Percentiles rank a stretch among this genome's conserved stretches.
These are phyloP conservation scores for Vireo griseus DNA, from an alignment of 2,797 vertebrate species.

Conservation along the genomic window DNA sequence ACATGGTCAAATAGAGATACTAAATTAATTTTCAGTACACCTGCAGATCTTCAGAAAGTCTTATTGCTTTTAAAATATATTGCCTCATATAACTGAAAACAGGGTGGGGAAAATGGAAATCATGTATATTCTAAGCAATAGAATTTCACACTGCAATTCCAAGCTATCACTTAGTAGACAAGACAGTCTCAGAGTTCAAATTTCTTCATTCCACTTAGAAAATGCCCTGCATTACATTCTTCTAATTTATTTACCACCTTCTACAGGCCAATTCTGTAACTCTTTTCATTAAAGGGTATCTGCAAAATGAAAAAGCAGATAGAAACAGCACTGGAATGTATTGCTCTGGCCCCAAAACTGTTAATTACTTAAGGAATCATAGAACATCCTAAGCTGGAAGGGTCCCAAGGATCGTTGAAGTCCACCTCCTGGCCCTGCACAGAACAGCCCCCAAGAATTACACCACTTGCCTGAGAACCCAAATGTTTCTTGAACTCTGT, in stretches of 20 bases:
- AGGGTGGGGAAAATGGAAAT: not conserved
- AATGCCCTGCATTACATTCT: not conserved
- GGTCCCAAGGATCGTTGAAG: not conserved
- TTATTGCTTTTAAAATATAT: not conserved
- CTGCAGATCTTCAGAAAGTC: not conserved
- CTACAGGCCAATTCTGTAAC: not conserved
- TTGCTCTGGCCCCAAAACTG: not conserved
- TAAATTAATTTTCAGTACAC: not conserved
- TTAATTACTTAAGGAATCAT: not conserved
- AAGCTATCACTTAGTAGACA: not conserved
- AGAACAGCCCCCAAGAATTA: not conserved
- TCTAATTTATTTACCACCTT: slow-evolving; percentile 1
- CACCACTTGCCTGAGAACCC: not conserved
- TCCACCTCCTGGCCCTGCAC: not conserved
- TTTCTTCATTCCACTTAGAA: not conserved
- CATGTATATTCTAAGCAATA: not conserved
- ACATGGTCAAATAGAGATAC: not conserved
- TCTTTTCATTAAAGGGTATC: not conserved
- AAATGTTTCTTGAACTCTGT: not conserved
- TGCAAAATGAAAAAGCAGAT: not conserved
- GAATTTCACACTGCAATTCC: not conserved
- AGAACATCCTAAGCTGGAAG: not conserved
- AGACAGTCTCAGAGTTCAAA: not conserved
- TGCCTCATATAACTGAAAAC: not conserved
- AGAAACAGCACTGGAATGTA: not conserved